Evolutionary conservation across 2,888 invertebrate species (phyloP).

Genomic region (Aethes cnicana): DNA sequence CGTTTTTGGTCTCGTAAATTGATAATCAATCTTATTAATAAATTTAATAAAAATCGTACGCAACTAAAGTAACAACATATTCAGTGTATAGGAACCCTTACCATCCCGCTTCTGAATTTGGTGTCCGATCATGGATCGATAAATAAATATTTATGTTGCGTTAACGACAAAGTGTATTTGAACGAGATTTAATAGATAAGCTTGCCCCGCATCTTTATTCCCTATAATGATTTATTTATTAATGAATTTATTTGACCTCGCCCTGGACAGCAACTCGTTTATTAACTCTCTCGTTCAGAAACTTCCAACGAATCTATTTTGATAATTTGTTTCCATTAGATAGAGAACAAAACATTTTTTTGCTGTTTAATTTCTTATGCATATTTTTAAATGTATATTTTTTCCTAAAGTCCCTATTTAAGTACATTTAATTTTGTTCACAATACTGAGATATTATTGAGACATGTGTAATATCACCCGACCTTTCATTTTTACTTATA

Average conservation of each 20-base stretch:
- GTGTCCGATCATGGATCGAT: conserved; percentile 51
- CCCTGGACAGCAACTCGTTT: conserved; percentile 34
- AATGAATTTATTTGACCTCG: conserved; percentile 36
- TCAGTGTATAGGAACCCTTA: conserved; percentile 44
- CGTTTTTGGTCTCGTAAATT: too few relatives aligned
- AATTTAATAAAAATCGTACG: background rate
- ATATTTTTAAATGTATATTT: too few relatives aligned
- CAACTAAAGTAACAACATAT: too few relatives aligned
- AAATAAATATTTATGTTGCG: conserved; percentile 75
- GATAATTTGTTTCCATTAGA: too few relatives aligned
- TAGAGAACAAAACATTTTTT: too few relatives aligned
- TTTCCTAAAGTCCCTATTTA: too few relatives aligned
- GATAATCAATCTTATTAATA: too few relatives aligned
- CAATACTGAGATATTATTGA: too few relatives aligned
- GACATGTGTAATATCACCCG: too few relatives aligned
- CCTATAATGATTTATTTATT: conserved; percentile 36
- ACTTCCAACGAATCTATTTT: conserved; percentile 39
- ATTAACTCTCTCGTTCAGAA: conserved; percentile 35
- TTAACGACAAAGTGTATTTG: conserved; percentile 69
- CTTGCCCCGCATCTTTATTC: conserved; percentile 45
- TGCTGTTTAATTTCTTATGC: too few relatives aligned
- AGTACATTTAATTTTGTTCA: too few relatives aligned
- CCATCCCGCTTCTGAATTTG: conserved; percentile 66
- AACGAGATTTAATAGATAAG: conserved; percentile 68
- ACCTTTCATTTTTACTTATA: too few relatives aligned